Percentiles rank a stretch among this genome's conserved stretches.
Conservation (phyloP, 2,888 invertebrate genomes). For the Pseudococcus viburni region DNA sequence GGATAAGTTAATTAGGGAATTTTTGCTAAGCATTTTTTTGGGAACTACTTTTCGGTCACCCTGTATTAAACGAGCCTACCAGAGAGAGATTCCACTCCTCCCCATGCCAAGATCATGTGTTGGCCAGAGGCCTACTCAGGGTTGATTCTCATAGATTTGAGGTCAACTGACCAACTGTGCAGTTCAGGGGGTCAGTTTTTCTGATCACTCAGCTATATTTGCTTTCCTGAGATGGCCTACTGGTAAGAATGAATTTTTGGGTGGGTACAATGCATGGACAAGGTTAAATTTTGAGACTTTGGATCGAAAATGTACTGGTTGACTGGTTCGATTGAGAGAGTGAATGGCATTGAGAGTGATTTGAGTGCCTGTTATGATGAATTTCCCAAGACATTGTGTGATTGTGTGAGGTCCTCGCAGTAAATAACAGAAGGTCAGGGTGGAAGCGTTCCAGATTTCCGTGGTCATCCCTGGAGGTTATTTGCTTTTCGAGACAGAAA, state of each 20-base stretch:
- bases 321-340: not conserved
- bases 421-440: not conserved
- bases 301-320: not conserved
- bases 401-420: not conserved
- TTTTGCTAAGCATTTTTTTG: too few relatives aligned
- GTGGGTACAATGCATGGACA: too few relatives aligned
- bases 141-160: not conserved
- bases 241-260: not conserved
- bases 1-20: too few relatives aligned
- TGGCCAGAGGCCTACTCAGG: not conserved
- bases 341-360: not conserved
- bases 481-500: not conserved
- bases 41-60: too few relatives aligned
- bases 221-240: not conserved
- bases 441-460: not conserved
- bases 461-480: not conserved
- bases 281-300: not conserved
- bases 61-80: not conserved
- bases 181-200: not conserved
- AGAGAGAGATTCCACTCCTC: not conserved
- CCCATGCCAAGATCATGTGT: not conserved
- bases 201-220: not conserved
- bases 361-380: not conserved
- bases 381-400: not conserved
- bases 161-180: not conserved